Conservation (phyloP, 2,888 invertebrate genomes). For the Pristionchus fissidentatus region DNA sequence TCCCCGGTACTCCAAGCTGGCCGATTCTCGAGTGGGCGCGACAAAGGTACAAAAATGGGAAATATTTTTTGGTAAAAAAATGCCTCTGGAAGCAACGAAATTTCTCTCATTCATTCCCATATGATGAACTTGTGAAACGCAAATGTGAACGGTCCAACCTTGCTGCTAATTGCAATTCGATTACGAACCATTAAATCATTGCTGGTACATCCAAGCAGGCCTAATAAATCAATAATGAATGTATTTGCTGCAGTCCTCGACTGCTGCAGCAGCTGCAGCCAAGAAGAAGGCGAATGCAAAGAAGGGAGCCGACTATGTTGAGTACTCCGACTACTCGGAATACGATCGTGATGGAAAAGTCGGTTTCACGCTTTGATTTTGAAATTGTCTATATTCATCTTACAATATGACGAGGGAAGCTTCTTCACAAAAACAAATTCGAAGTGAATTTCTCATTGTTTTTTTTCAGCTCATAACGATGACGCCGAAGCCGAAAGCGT, state of each 20-base stretch:
- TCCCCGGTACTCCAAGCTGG: background rate
- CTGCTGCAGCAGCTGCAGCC: background rate
- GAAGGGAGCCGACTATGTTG: background rate
- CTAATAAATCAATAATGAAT: too few species aligned
- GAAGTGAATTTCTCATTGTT: too few species aligned
- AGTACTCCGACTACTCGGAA: constrained; percentile 22
- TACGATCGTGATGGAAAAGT: constrained; percentile 16
- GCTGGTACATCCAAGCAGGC: too few species aligned
- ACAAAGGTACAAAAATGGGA: too few species aligned
- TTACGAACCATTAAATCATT: too few species aligned
- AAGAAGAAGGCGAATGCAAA: constrained; percentile 3
- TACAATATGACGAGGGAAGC: too few species aligned
- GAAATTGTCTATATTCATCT: too few species aligned
- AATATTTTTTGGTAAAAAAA: background rate
- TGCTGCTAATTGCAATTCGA: background rate
- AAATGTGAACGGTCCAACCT: background rate
- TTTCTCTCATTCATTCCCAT: too few species aligned
- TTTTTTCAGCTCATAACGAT: constrained; percentile 3
- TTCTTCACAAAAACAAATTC: background rate
- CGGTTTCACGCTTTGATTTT: background rate
- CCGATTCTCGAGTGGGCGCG: background rate
- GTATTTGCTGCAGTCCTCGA: background rate
- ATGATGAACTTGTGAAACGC: background rate
- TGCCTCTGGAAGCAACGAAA: too few species aligned
- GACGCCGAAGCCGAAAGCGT: background rate